Evolutionary conservation across 2,797 vertebrate species (phyloP), one percentile per base, ranked within the genome.

Genomic region (Psittacula echo): DNA sequence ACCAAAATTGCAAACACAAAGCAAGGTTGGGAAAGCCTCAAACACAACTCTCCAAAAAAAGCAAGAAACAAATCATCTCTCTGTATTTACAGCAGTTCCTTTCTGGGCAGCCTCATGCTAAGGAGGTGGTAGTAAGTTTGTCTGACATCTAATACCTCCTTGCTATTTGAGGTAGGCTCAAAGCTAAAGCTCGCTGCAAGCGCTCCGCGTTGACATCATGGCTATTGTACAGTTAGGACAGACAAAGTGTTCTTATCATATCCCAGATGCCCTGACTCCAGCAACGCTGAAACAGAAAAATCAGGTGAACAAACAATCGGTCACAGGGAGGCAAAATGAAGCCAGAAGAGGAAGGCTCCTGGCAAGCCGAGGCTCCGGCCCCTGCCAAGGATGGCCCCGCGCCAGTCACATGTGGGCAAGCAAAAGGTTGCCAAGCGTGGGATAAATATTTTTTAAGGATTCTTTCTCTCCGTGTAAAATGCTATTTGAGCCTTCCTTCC

Each of bases 301-400:
- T 96, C 97, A 96, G 96, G 96, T 97, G 96, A 97, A 97, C 72
- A 96, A 97, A 97, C 94, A 96, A 90, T 82, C 88, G 50, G 92
- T 93, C 92, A 88, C 56, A 89, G 71, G 60, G 84, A 95, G 86
- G 12, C 94, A 91, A 82, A 94, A 85, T 0, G n/a, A 51, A 66
- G 95, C 96, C 96, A 96, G 94, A 67, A 82, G 96, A 96, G 88
- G 92, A 96, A 97, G 97, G 98, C 98, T 97, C 98, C 98, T 98
- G 98, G 98, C 98, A 99, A 98, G 98, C 67, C 1, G 66, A 95
- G 71, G 83, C 71, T 23, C 22, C 4, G 11, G 81, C 70, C 95
- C 54, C 74, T 53, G 96, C 96, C 95, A 97, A 97, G 97, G 94
- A 71, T 97, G 98, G 98, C 97, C 88, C 77, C 10, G 41, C 13